Percentiles rank a stretch among this genome's conserved stretches.
Conservation (phyloP, 2,888 invertebrate genomes). For the Eupithecia insigniata region DNA sequence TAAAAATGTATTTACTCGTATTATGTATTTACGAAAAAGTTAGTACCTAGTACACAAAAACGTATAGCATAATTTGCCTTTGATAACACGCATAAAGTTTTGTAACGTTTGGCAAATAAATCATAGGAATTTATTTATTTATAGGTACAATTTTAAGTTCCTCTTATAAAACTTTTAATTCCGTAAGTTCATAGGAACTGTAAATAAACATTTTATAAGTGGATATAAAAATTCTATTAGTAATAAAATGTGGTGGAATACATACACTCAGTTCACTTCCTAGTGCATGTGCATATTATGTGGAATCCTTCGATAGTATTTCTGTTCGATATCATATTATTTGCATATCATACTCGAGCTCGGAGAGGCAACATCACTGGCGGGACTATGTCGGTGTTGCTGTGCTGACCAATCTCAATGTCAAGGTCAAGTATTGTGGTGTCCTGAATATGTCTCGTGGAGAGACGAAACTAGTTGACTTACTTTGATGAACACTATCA, state of each 20-base stretch:
- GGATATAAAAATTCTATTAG: slow-evolving; percentile 50
- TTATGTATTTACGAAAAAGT: background rate
- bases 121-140: slow-evolving; percentile 45
- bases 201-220: slow-evolving; percentile 52
- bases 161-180: slow-evolving; percentile 56
- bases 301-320: background rate
- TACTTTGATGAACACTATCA: too few species aligned
- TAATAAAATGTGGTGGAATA: slow-evolving; percentile 64
- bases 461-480: too few species aligned
- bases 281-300: slow-evolving; percentile 39
- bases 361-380: too few species aligned
- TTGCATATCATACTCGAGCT: too few species aligned
- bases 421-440: too few species aligned
- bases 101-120: slow-evolving; percentile 31
- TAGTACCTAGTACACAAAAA: background rate
- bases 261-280: slow-evolving; percentile 45
- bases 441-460: too few species aligned
- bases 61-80: background rate
- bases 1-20: too few species aligned
- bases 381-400: too few species aligned
- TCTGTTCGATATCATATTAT: background rate
- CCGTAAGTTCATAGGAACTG: slow-evolving; percentile 51
- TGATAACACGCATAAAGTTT: background rate
- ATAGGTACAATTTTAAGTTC: slow-evolving; percentile 51
- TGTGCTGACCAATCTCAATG: too few species aligned